Percentiles rank a stretch among this genome's conserved stretches.
These are phyloP conservation scores for Bimastos eiseni DNA, from an alignment of 2,888 invertebrate genomes.

Conservation along the genomic window DNA sequence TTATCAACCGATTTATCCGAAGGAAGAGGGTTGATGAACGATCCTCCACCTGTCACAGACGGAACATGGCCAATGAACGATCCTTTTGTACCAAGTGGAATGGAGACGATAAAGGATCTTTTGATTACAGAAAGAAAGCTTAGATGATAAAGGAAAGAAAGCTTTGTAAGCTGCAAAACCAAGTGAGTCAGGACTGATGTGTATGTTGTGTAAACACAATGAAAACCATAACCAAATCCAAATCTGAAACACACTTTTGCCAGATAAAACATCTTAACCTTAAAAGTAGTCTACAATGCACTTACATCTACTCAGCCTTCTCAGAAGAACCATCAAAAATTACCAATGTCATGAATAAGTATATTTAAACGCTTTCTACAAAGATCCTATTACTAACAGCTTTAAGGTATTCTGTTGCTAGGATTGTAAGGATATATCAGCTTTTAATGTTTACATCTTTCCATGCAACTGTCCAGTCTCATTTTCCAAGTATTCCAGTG, in stretches of 20 bases:
- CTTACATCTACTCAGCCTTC: not conserved
- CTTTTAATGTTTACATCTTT: no score
- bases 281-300: not conserved
- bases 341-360: no score
- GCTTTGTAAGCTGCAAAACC: not conserved
- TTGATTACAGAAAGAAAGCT: not conserved
- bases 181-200: not conserved
- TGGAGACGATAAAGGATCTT: not conserved
- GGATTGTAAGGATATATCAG: no score
- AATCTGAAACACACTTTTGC: not conserved
- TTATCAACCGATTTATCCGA: not conserved
- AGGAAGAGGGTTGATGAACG: not conserved
- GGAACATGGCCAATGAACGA: not conserved
- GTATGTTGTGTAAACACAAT: not conserved
- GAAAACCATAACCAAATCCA: not conserved
- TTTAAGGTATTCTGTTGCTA: no score
- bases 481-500: no score
- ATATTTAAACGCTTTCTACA: no score
- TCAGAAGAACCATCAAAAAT: not conserved
- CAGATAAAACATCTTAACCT: not conserved
- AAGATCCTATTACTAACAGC: no score
- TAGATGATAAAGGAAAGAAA: no score
- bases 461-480: no score
- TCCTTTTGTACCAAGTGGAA: not conserved
- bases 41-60: not conserved